A percentile compares a stretch with the other conserved stretches of the same genome.
Evolutionary conservation across 1,140 invertebrate species (phyloP).

Genomic region (Melanaphis sacchari): DNA sequence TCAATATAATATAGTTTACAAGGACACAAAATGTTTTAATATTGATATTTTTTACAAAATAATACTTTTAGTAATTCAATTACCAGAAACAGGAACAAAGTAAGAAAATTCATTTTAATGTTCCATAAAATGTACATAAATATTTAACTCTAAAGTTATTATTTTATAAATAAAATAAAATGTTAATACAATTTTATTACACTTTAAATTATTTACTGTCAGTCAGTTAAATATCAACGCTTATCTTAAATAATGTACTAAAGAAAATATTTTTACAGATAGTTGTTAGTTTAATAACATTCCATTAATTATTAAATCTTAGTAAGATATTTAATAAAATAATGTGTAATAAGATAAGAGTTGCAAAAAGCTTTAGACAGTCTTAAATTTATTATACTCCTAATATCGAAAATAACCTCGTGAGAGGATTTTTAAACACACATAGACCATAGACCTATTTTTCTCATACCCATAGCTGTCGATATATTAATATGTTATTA

Average conservation of each 20-base stretch:
- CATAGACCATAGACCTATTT: background rate
- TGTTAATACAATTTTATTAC: background rate
- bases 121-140: background rate
- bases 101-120: background rate
- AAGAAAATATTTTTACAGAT: background rate
- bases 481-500: background rate
- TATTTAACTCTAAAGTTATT: background rate
- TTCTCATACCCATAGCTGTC: background rate
- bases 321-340: background rate
- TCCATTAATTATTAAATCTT: too few species aligned
- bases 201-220: background rate
- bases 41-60: background rate
- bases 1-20: background rate
- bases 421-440: background rate
- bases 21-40: background rate
- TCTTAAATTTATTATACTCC: too few species aligned
- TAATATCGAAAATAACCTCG: background rate
- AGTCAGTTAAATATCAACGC: background rate
- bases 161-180: background rate
- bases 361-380: background rate
- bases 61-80: background rate
- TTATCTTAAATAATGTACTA: background rate
- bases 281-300: background rate
- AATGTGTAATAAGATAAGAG: background rate
- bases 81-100: background rate